phyloP scores from a whole-genome alignment of 1,140 invertebrate genomes.

The Daktulosphaira vitifoliae region DNA sequence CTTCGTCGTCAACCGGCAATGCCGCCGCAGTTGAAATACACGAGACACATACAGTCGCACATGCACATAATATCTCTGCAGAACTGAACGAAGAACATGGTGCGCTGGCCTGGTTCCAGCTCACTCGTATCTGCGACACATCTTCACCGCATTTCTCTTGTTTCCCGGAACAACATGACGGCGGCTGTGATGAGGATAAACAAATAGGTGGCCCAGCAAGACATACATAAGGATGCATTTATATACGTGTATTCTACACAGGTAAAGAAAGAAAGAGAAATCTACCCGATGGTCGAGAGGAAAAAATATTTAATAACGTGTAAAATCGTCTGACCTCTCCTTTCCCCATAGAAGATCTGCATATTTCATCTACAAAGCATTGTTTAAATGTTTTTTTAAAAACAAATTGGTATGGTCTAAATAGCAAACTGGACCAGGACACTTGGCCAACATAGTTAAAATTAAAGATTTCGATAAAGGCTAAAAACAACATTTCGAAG shows the following conservation, averaged over 20 bases:
- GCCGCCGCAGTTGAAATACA: neutral
- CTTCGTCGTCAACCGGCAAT: neutral
- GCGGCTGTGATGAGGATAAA: neutral
- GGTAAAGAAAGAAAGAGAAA: neutral
- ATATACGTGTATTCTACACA: neutral
- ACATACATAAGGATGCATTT: no score
- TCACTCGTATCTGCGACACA: conserved; percentile 28
- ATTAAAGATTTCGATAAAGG: no score
- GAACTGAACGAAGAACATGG: neutral
- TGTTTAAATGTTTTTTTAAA: no score
- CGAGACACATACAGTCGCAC: neutral
- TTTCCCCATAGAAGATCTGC: no score
- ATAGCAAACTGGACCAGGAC: no score
- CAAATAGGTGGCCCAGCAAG: no score
- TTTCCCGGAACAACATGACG: conserved; percentile 6
- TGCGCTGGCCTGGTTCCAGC: conserved; percentile 19
- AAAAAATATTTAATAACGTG: neutral
- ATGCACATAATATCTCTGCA: no score
- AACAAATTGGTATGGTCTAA: no score
- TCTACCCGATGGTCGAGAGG: neutral
- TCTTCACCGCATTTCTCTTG: conserved; percentile 29
- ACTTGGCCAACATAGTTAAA: no score
- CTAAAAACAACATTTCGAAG: no score
- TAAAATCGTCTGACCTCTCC: no score
- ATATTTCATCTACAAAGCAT: no score